These are phyloP conservation scores for Centropus unirufus DNA, from an alignment of 2,113 vertebrate species.

Conservation along the genomic window DNA sequence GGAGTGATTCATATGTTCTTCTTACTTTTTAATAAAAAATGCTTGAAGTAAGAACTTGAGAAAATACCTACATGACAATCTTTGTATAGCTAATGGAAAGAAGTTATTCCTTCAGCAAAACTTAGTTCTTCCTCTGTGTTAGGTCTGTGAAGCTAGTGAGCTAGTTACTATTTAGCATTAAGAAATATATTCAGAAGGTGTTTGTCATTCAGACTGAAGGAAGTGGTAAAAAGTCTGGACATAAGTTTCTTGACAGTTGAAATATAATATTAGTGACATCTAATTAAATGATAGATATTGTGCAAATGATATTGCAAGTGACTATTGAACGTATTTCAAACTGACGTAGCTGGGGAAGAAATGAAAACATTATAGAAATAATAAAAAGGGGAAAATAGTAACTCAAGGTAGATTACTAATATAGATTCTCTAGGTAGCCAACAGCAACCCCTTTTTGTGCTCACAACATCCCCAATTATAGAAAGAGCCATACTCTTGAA, in stretches of 20 bases:
- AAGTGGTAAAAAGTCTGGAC: conserved; percentile 35
- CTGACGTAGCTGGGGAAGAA: neutral
- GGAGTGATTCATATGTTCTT: neutral
- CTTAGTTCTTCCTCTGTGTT: neutral
- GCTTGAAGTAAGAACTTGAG: neutral
- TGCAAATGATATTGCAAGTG: neutral
- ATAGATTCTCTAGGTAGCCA: neutral
- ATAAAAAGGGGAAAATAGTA: neutral
- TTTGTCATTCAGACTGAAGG: conserved; percentile 18
- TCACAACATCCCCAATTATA: neutral
- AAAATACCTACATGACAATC: neutral
- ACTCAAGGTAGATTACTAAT: neutral
- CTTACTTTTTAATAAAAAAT: neutral
- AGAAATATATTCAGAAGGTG: neutral
- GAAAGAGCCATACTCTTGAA: neutral
- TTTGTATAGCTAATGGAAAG: neutral
- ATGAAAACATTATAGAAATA: neutral
- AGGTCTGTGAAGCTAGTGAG: neutral
- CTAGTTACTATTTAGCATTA: neutral
- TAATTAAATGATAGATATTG: conserved; percentile 48
- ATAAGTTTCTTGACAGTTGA: conserved; percentile 31
- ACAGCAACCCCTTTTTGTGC: neutral
- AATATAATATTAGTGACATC: conserved; percentile 32
- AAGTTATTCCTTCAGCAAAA: neutral
- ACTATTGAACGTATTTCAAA: conserved; percentile 21